Percentiles rank a stretch among this genome's conserved stretches.
Conservation (phyloP, 2,888 invertebrate genomes). For the Urechis unicinctus region DNA sequence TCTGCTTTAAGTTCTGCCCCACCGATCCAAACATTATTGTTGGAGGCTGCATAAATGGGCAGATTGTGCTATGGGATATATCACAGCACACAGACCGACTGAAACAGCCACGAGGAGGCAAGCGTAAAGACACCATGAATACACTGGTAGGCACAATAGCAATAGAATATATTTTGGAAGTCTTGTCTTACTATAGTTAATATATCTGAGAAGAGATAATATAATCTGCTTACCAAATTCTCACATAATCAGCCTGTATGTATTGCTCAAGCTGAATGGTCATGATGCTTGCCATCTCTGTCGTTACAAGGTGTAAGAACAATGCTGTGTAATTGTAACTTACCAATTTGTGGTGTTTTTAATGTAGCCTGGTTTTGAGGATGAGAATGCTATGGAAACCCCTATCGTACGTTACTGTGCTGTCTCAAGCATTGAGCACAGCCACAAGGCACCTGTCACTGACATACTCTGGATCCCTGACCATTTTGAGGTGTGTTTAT, state of each 20-base stretch:
- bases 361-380: slow-evolving; percentile 47
- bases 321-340: too few relatives aligned
- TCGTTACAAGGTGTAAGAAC: too few relatives aligned
- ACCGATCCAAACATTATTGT: slow-evolving; percentile 47
- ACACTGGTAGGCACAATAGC: slow-evolving; percentile 33
- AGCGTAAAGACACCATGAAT: slow-evolving; percentile 30
- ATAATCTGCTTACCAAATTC: too few relatives aligned
- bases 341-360: too few relatives aligned
- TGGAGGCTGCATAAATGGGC: slow-evolving; percentile 51
- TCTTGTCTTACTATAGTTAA: too few relatives aligned
- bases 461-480: slow-evolving; percentile 50
- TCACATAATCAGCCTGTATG: too few relatives aligned
- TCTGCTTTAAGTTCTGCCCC: slow-evolving; percentile 48
- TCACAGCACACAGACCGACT: slow-evolving; percentile 42
- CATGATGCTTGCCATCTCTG: too few relatives aligned
- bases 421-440: slow-evolving; percentile 49
- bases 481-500: slow-evolving; percentile 42
- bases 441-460: slow-evolving; percentile 46
- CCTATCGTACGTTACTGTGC: slow-evolving; percentile 48
- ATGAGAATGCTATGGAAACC: slow-evolving; percentile 46
- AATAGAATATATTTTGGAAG: too few relatives aligned
- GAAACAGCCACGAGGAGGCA: slow-evolving; percentile 37
- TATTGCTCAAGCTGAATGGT: too few relatives aligned
- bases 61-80: slow-evolving; percentile 51
- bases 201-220: too few relatives aligned